Evolutionary conservation across 2,888 invertebrate species (phyloP), one percentile per base, ranked within the genome.

Genomic region (Nipponacmea schrenckii): DNA sequence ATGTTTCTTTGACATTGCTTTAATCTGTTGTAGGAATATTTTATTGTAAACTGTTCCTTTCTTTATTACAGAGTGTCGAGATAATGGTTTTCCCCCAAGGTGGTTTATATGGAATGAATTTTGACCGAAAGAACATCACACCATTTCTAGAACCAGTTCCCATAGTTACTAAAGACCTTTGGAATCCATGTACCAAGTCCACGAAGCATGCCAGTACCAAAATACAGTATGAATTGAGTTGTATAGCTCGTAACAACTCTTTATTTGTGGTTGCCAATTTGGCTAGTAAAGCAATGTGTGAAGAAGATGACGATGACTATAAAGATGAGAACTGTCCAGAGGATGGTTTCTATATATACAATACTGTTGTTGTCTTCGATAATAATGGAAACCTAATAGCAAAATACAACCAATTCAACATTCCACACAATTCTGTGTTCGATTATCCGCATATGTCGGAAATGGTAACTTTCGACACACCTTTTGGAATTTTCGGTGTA

Each of bases 31-130:
- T n/a, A n/a, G n/a, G n/a, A n/a, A n/a, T n/a, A n/a, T n/a, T n/a
- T 39, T 39, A 39, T 1, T 39, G 39, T 39, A 8, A 10, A 39
- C 10, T 10, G 39, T 56, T 56, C 5, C 24, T 56, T 26, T 63
- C 71, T 68, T 76, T 74, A 45, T 85, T 90, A n/a, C 89, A 93
- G 93, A 88, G 90, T 72, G 92, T 92, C 0, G 94, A 95, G 80
- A 93, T 95, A 26, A 90, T 95, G 14, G 92, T 95, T 0, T 95
- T 95, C 83, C 95, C 95, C 0, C 95, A 95, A 87, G 86, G 90
- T 48, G 85, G 89, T 0, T 86, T 91, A 0, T 91, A 91, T 81
- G 83, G 90, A 82, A 3, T 81, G 77, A 17, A 81, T 1, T 75
- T 83, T 67, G 77, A 80, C 7, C 72, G 81, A 56, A 45, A 72